Percentiles rank a stretch among this genome's conserved stretches.
Conservation (phyloP, 2,888 invertebrate genomes). For the Brachyptera risi region DNA sequence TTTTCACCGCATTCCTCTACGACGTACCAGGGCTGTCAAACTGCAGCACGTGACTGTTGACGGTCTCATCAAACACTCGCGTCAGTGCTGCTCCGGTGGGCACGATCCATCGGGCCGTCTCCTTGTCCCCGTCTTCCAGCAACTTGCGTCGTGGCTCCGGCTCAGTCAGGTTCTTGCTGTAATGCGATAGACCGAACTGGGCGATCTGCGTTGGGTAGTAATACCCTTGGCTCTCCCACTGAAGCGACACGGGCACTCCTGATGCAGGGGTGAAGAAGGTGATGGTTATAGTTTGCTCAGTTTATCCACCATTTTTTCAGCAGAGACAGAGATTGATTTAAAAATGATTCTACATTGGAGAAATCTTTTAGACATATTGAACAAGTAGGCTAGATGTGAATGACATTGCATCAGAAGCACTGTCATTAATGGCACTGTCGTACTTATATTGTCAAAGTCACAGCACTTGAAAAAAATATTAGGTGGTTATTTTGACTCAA, state of each 20-base stretch:
- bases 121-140: slow-evolving; percentile 71
- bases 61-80: slow-evolving; percentile 56
- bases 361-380: too few species aligned
- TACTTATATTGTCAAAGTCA: too few species aligned
- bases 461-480: too few species aligned
- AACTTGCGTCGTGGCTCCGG: slow-evolving; percentile 68
- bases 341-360: too few species aligned
- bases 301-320: too few species aligned
- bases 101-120: slow-evolving; percentile 66
- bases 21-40: slow-evolving; percentile 59
- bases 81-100: slow-evolving; percentile 64
- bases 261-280: too few species aligned
- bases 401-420: too few species aligned
- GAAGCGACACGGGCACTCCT: slow-evolving; percentile 88
- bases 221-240: slow-evolving; percentile 95
- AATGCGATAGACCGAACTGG: slow-evolving; percentile 96
- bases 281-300: too few species aligned
- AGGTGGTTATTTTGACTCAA: too few species aligned
- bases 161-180: slow-evolving; percentile 89
- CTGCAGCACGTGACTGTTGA: slow-evolving; percentile 61
- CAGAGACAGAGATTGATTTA: too few species aligned
- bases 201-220: slow-evolving; percentile 98
- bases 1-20: not conserved
- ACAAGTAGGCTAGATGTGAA: too few species aligned
- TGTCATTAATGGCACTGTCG: too few species aligned